These are phyloP conservation scores for Cephus spinipes DNA, from an alignment of 2,888 invertebrate species.

Conservation along the genomic window DNA sequence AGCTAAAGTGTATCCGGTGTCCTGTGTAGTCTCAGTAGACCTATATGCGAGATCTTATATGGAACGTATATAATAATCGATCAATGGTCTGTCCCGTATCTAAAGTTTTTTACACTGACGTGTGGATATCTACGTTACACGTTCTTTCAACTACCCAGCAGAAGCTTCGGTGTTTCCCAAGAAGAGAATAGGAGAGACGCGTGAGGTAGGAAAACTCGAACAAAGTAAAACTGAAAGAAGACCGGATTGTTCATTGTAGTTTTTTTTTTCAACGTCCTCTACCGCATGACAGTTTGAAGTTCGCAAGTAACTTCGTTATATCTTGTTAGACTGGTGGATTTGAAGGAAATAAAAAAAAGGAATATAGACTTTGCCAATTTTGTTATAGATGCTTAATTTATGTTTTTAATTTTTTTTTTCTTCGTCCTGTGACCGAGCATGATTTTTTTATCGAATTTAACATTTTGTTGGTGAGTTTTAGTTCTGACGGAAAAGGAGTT, in stretches of 20 bases:
- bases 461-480: neutral
- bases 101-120: constrained; percentile 1
- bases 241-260: neutral
- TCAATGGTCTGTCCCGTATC: too few species aligned
- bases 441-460: neutral
- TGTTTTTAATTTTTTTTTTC: neutral
- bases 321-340: neutral
- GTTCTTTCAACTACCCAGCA: neutral
- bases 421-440: neutral
- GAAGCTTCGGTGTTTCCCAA: neutral
- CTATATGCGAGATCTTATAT: too few species aligned
- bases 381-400: neutral
- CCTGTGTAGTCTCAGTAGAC: constrained; percentile 25
- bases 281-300: neutral
- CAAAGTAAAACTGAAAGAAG: neutral
- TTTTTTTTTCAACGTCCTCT: neutral
- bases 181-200: neutral
- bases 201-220: neutral
- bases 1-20: constrained; percentile 25
- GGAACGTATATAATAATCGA: too few species aligned
- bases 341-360: neutral
- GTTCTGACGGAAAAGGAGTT: neutral
- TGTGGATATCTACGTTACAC: neutral
- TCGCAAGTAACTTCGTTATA: neutral
- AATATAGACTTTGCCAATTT: neutral